These are phyloP conservation scores for Pyrrhia umbra DNA, from an alignment of 2,888 invertebrate species.

Conservation along the genomic window DNA sequence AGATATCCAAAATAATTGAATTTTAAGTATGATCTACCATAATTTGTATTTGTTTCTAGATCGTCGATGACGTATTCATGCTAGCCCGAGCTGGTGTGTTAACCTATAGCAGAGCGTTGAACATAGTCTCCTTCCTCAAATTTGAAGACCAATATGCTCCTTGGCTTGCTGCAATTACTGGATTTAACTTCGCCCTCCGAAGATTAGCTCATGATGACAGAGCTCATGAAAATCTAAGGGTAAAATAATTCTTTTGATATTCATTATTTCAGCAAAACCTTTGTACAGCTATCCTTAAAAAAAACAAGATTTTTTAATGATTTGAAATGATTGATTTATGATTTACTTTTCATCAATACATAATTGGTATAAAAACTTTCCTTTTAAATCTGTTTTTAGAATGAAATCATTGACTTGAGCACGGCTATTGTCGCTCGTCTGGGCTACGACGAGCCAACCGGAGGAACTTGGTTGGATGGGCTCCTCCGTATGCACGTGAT, in stretches of 20 bases:
- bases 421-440: constrained; percentile 84
- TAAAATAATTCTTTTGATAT: constrained; percentile 53
- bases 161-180: constrained; percentile 91
- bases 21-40: too few species aligned
- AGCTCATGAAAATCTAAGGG: constrained; percentile 70
- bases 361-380: too few species aligned
- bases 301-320: too few species aligned
- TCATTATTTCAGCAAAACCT: too few species aligned
- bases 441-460: constrained; percentile 82
- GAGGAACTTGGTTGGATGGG: constrained; percentile 87
- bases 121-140: constrained; percentile 89
- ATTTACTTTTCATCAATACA: too few species aligned
- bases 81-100: constrained; percentile 89
- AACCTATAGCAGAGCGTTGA: constrained; percentile 88
- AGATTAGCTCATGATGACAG: constrained; percentile 80
- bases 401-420: constrained; percentile 82
- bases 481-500: constrained; percentile 89
- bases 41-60: constrained; percentile 66
- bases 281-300: too few species aligned
- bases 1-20: too few species aligned
- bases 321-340: too few species aligned
- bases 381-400: constrained; percentile 71
- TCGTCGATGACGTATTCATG: constrained; percentile 92
- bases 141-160: constrained; percentile 92
- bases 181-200: constrained; percentile 82